Percentiles rank a stretch among this genome's conserved stretches.
These are phyloP conservation scores for Polydrusus pterygomalis DNA, from an alignment of 2,888 invertebrate species.

Conservation along the genomic window DNA sequence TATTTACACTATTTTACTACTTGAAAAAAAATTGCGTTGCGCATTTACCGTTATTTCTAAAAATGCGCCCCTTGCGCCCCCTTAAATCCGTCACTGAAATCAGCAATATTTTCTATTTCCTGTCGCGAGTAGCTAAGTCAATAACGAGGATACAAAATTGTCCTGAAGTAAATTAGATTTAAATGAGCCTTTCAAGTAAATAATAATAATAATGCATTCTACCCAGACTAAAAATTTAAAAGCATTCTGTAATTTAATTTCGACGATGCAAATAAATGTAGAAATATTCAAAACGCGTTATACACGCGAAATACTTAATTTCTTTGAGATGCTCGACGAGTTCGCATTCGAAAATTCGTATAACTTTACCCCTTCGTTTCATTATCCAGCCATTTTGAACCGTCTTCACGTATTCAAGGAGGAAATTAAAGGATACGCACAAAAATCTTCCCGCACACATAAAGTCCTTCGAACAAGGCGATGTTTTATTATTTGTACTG, in stretches of 20 bases:
- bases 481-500: constrained; percentile 69
- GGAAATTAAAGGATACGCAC: constrained; percentile 67
- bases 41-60: too few species aligned
- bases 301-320: constrained; percentile 49
- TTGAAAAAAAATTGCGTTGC: too few species aligned
- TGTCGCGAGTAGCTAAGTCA: too few species aligned
- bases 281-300: constrained; percentile 51
- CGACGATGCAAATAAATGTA: constrained; percentile 46
- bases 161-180: neutral
- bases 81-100: too few species aligned
- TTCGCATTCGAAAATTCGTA: constrained; percentile 44
- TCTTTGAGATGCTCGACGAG: constrained; percentile 35
- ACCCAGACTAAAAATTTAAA: constrained; percentile 15
- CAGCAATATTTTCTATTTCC: too few species aligned
- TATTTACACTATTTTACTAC: too few species aligned
- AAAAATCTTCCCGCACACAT: constrained; percentile 64
- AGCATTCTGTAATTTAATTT: constrained; percentile 32
- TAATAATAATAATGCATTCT: constrained; percentile 9
- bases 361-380: constrained; percentile 62
- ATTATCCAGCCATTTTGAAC: constrained; percentile 61
- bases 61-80: too few species aligned
- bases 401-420: constrained; percentile 65
- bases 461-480: constrained; percentile 66
- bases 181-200: constrained; percentile 1
- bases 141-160: too few species aligned